Conservation (phyloP, 2,797 vertebrate genomes). For the Acanthiza pusilla region DNA sequence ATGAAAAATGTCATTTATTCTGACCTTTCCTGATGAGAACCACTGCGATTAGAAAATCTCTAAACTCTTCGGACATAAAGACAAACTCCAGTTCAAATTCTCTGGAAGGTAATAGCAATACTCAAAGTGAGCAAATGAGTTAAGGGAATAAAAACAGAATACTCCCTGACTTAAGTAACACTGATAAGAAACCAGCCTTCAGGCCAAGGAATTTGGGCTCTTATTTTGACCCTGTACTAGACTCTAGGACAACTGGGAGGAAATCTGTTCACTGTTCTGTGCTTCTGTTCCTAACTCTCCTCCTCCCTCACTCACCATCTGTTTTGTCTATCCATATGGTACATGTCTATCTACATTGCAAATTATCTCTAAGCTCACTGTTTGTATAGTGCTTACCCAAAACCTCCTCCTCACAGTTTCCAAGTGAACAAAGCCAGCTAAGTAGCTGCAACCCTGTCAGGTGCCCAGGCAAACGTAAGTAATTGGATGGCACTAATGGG, state of each 20-base stretch:
- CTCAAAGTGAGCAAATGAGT: background rate
- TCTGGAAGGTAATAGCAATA: background rate
- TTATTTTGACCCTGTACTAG: background rate
- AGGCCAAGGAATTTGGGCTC: background rate
- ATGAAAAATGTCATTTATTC: conserved; percentile 49
- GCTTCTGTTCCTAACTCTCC: conserved; percentile 13
- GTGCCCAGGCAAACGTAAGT: background rate
- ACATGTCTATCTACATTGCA: conserved; percentile 28
- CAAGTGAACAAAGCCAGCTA: background rate
- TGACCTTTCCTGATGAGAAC: conserved; percentile 57
- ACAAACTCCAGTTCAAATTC: conserved; percentile 36
- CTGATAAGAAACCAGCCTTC: background rate
- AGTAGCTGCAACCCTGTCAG: background rate
- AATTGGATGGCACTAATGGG: background rate
- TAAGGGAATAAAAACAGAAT: background rate
- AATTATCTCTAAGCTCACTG: conserved; percentile 9
- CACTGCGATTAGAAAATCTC: conserved; percentile 28
- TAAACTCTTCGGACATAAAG: conserved; percentile 34
- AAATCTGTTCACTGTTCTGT: conserved; percentile 21
- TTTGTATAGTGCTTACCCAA: background rate
- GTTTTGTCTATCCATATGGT: conserved; percentile 33
- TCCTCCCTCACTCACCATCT: conserved; percentile 3
- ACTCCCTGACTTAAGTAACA: background rate
- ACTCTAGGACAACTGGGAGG: background rate
- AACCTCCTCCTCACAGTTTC: background rate